Evolutionary conservation across 2,113 vertebrate genomes (phyloP), one percentile per base, ranked within the genome.

Genomic region (Heterotis niloticus): DNA sequence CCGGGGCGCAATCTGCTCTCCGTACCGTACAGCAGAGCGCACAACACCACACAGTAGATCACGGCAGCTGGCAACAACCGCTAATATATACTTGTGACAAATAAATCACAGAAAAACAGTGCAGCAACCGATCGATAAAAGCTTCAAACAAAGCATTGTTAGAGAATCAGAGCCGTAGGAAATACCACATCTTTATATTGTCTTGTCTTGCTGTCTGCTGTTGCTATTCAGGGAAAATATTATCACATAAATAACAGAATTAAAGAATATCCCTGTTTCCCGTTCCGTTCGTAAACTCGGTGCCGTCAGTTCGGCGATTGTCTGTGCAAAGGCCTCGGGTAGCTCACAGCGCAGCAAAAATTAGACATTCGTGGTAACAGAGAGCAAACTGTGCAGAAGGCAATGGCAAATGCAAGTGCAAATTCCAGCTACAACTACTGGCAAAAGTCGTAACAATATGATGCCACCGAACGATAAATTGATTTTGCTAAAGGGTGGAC

Each of bases 371-470:
- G 5, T 29, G 12, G 24, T 28, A 16, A 62, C 26, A 12, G 57
- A 14, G 16, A 44, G 18, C 59, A 66, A 51, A 3, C 17, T 68
- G 67, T 64, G 64, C 12, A 23, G 62, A 75, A 18, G 23, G 23
- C 17, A 66, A 75, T 10, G 23, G 34, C 29, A 75, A n/a, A n/a
- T 9, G 20, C 59, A 18, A 62, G 26, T 64, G 64, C 9, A 64
- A 44, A 75, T 60, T 59, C 26, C 60, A 57, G 59, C 59, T 29
- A 16, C n/a, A 44, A 69, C 10, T 69, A 34, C 26, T 29, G 34
- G 17, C 16, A 78, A 69, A 59, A 77, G 64, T 64, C 66, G 24
- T 57, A 78, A 12, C 12, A 76, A n/a, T 64, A 59, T 70, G 44
- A 69, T n/a, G 57, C 59, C 24, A 60, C 12, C 60, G 14, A 52